Evolutionary conservation across 2,888 invertebrate genomes (phyloP), one percentile per base, ranked within the genome.

Genomic region (Noctua pronuba): DNA sequence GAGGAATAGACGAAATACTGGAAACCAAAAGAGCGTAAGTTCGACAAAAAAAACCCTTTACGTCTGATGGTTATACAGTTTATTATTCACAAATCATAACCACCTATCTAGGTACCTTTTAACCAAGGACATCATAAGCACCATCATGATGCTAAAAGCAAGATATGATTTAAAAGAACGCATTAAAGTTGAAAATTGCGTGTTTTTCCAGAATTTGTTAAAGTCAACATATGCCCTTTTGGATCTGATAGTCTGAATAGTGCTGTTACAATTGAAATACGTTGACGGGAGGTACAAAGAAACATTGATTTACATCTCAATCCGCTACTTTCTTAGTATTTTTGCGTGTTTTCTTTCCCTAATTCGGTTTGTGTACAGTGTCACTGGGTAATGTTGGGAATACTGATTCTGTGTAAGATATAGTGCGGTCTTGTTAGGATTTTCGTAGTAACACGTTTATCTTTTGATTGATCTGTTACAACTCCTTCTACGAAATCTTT

Each of bases 271-370:
- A 89, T 89, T 86, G 86, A 75, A 89, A 85, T 75, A 83, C 73
- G 80, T 79, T 85, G 83, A 79, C 81, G 78, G 84, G 79, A 69
- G 68, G 80, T 84, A 89, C 91, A 90, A 90, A 89, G 86, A 82
- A 81, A 85, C 83, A 85, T 90, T 89, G 90, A 91, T 92, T 92
- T 90, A 88, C 86, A 89, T 88, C 84, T 89, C 86, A 85, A 84
- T 81, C 60, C 73, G 35, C 13, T 66, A 68, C 75, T 76, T 89
- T 88, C 88, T 81, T 76, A 77, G 90, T 88, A 89, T 83, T 77
- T 82, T 82, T 70, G 77, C 83, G 72, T 83, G 82, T 81, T 87
- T 75, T 71, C 70, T 80, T 82, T 41, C 66, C 55, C 62, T 68
- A 70, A 79, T 79, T 79, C 71, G 64, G 71, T 79, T 71, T 80